Percentiles rank a stretch among this genome's conserved stretches.
phyloP scores from a whole-genome alignment of 2,888 invertebrate species.

The Hyles lineata region DNA sequence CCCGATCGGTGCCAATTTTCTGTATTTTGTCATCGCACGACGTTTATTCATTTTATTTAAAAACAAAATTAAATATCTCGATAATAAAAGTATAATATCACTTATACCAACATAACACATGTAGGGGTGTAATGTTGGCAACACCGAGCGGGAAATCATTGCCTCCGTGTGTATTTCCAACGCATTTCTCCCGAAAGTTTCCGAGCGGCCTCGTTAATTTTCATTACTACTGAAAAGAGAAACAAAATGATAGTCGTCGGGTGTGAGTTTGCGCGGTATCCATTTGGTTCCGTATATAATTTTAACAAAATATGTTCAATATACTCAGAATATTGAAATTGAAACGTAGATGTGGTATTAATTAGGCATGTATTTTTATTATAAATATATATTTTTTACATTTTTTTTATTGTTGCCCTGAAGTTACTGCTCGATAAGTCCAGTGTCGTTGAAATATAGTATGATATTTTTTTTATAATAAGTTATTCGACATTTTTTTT shows the following conservation, averaged over 20 bases:
- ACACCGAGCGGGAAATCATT: conserved; percentile 35
- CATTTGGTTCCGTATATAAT: conserved; percentile 16
- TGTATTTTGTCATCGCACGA: conserved; percentile 29
- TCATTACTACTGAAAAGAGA: conserved; percentile 59
- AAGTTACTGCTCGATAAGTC: too few species aligned
- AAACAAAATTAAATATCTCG: conserved; percentile 29
- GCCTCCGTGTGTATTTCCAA: conserved; percentile 33
- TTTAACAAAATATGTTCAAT: background rate
- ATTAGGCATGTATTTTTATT: too few species aligned
- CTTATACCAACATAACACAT: conserved; percentile 34
- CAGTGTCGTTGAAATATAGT: too few species aligned
- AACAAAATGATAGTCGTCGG: conserved; percentile 39
- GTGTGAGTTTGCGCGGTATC: background rate
- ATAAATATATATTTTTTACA: too few species aligned
- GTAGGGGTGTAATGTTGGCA: conserved; percentile 28
- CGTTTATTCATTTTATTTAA: conserved; percentile 25
- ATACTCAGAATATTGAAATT: too few species aligned
- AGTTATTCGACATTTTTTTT: too few species aligned
- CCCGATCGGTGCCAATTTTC: conserved; percentile 27
- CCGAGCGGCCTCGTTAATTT: conserved; percentile 60
- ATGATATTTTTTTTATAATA: too few species aligned
- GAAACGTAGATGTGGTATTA: too few species aligned
- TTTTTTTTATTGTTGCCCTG: too few species aligned
- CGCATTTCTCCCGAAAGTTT: conserved; percentile 59
- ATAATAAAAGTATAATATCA: conserved; percentile 27